Base-by-base conservation (phyloP, 1,140 invertebrate genomes). In the Sweltsa coloradensis region DNA sequence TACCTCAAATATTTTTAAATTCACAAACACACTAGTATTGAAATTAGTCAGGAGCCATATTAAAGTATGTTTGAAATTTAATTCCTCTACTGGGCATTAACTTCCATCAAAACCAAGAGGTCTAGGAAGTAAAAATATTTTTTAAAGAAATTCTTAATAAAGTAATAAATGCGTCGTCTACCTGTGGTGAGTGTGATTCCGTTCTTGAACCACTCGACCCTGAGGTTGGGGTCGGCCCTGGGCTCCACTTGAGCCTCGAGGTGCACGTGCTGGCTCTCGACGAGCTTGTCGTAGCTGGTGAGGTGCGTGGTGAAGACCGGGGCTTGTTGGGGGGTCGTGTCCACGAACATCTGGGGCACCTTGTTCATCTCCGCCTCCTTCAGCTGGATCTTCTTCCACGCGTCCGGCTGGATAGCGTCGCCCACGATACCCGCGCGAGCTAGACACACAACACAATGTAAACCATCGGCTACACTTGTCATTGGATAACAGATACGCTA, bases 171-270 rank as follows among this genome's bases (percentile, higher is more conserved):
- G 16, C 27, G n/a, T 34, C 4, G 51, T 41, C 48, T 78, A 56
- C 87, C 88, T 42, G 84, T 89, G 45, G 84, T 84, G 13, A 92
- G 64, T 11, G 83, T 74, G n/a, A 89, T 66, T 22, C 89, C 87
- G 63, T 96, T 93, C 59, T 92, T 92, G 62, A 87, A 93, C 91
- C 91, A 92, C 63, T 91, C 87, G 25, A 90, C 81, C 42, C 78
- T 74, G 3, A 94, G 73, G 58, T 94, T 88, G 0, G 95, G 93
- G 75, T 98, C 96, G 29, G 88, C 85, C 57, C 92, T 76, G n/a
- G 96, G 96, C 60, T 94, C 89, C 3, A 96, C 85, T 65, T 92
- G 88, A 49, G 91, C 92, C 67, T 98, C 93, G 51, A 99, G 71
- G 56, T 89, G 83, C 3, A 95, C 83, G 59, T 90, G 85, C 65